Conservation (phyloP, 2,113 vertebrate genomes). For the Megaceryle torquata region DNA sequence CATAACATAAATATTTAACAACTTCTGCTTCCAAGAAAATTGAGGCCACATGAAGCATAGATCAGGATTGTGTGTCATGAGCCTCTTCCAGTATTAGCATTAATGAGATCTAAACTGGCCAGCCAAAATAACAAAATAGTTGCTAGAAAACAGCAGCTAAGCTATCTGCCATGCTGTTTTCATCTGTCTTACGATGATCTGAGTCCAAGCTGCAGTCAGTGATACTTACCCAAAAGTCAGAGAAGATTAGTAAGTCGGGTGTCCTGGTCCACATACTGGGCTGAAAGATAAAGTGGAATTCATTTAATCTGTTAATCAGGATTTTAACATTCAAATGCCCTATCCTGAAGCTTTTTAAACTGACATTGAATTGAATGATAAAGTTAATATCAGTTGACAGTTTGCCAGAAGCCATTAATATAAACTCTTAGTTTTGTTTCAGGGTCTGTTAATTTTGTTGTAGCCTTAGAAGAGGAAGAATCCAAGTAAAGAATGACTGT, state of each 20-base stretch:
- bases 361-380: conserved; percentile 64
- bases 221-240: conserved; percentile 39
- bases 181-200: neutral
- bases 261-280: neutral
- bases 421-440: conserved; percentile 63
- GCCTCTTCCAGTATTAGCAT: conserved; percentile 23
- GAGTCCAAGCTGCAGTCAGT: conserved; percentile 37
- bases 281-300: conserved; percentile 61
- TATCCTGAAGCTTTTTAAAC: conserved; percentile 56
- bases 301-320: conserved; percentile 65
- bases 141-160: conserved; percentile 39
- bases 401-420: conserved; percentile 72
- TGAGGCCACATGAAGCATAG: conserved; percentile 38
- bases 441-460: conserved; percentile 69
- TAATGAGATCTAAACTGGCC: conserved; percentile 22
- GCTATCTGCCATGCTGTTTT: conserved; percentile 20
- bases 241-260: conserved; percentile 50
- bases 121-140: conserved; percentile 39
- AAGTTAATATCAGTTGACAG: conserved; percentile 73
- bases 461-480: conserved; percentile 56
- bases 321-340: conserved; percentile 65
- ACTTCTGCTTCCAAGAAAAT: conserved; percentile 11
- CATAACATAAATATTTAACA: conserved; percentile 51
- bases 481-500: neutral
- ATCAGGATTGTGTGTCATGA: conserved; percentile 18